These are phyloP conservation scores for Ips nitidus DNA, from an alignment of 1,140 invertebrate species.

Conservation along the genomic window DNA sequence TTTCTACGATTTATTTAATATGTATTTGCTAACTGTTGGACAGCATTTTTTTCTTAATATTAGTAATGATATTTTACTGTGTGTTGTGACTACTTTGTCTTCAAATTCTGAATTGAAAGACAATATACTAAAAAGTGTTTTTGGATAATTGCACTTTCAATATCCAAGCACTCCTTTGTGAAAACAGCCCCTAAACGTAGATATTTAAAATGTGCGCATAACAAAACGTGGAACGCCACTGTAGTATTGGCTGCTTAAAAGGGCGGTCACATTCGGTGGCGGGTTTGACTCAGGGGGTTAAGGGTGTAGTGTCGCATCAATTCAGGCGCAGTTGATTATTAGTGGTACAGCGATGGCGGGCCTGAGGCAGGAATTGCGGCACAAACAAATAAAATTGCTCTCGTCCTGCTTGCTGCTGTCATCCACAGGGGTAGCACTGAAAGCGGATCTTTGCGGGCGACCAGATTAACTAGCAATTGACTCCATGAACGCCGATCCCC, in stretches of 20 bases:
- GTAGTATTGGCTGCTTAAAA: conserved; percentile 20
- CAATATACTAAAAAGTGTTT: too few species aligned
- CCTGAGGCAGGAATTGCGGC: conserved; percentile 27
- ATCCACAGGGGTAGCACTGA: conserved; percentile 20
- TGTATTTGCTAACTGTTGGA: too few species aligned
- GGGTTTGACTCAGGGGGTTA: conserved; percentile 32
- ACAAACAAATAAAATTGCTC: conserved; percentile 29
- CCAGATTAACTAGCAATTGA: conserved; percentile 29
- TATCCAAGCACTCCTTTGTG: too few species aligned
- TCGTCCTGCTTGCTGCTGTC: conserved; percentile 23
- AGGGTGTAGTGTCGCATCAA: conserved; percentile 32
- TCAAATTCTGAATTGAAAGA: too few species aligned
- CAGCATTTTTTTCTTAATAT: too few species aligned
- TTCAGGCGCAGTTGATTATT: conserved; percentile 38
- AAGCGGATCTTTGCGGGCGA: conserved; percentile 24
- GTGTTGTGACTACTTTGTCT: too few species aligned
- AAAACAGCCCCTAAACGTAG: too few species aligned
- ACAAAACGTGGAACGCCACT: conserved; percentile 7
- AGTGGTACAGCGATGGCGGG: conserved; percentile 25
- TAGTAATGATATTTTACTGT: too few species aligned
- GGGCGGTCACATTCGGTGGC: conserved; percentile 37
- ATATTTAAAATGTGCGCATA: too few species aligned
- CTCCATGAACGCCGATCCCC: conserved; percentile 10
- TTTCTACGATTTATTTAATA: too few species aligned
- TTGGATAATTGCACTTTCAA: too few species aligned